Evolutionary conservation across 2,797 vertebrate species (phyloP), one percentile per base, ranked within the genome.

Genomic region (Apogon talboti): DNA sequence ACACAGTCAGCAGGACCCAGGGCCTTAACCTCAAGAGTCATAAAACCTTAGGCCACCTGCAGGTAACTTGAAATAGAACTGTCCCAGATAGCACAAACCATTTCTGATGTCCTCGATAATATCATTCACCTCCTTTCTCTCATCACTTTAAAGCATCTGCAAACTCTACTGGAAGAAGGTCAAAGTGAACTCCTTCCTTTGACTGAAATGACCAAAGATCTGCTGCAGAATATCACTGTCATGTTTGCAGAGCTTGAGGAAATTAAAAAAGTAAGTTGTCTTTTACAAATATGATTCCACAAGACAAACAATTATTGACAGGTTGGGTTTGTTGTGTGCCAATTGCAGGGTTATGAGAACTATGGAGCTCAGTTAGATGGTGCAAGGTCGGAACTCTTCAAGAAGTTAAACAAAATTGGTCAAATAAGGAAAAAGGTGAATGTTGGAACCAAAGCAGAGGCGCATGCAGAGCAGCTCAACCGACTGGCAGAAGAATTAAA

Each of bases 361-460:
- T 74, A 93, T 43, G 86, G 90, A 67, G 93, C 93, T 64, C 89
- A 91, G 63, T 56, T 95, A 71, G 93, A 96, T 56, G 94, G 92
- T 38, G 94, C 88, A 55, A 89, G 89, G 64, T 76, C 49, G 9
- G 76, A 88, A 24, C 83, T 97, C 47, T 88, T 66, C n/a, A 84
- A 84, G 71, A 95, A 89, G 84, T 84, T 95, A 15, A 78, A 83
- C 54, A 81, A 85, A 28, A 56, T 91, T 19, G 91, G 91, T 37
- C 75, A 74, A 43, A 90, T 85, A 0, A 68, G 73, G 14, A 72
- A 85, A 71, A 94, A 93, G 68, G 76, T 87, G 0, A 76, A 89
- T 0, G 35, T 92, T 13, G 92, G 96, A 14, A 78, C 68, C 35
- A 82, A 78, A 54, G 95, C 95, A 4, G 95, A 96, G 70, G 85